Evolutionary conservation across 2,888 invertebrate species (phyloP).

Genomic region (Germaria angustata): DNA sequence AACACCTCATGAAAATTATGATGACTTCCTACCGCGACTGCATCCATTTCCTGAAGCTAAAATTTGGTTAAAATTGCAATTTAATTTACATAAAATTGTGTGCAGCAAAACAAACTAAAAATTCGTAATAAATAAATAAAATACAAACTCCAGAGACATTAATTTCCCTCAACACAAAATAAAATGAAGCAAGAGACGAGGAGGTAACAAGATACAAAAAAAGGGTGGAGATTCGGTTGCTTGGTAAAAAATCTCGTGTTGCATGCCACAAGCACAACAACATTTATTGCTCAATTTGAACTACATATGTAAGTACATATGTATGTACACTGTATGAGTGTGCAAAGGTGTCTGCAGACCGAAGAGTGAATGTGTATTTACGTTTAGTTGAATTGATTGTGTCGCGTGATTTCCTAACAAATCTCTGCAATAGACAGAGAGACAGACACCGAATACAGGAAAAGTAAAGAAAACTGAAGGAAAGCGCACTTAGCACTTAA

Average conservation of each 20-base stretch:
- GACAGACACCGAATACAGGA: constrained; percentile 27
- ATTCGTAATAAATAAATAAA: not conserved
- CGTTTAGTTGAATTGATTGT: constrained; percentile 13
- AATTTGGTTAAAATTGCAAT: constrained; percentile 52
- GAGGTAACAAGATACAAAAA: constrained; percentile 9
- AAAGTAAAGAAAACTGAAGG: constrained; percentile 49
- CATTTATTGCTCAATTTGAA: constrained; percentile 30
- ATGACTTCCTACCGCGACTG: constrained; percentile 57
- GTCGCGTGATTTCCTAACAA: constrained; percentile 60
- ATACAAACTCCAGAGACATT: constrained; percentile 55
- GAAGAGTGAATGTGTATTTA: not conserved
- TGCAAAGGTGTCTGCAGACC: constrained; percentile 26
- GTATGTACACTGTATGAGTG: not conserved
- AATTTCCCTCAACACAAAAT: constrained; percentile 53
- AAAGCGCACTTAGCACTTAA: not conserved
- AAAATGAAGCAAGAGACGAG: not conserved
- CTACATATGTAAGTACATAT: constrained; percentile 21
- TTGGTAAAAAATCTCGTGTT: constrained; percentile 41
- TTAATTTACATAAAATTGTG: constrained; percentile 64
- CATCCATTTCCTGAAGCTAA: constrained; percentile 57
- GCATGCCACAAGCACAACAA: constrained; percentile 50
- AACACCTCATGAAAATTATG: constrained; percentile 14
- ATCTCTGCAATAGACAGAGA: constrained; percentile 4
- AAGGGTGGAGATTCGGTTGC: constrained; percentile 39
- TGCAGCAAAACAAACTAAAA: constrained; percentile 27